These are phyloP conservation scores for Oriolus oriolus DNA, from an alignment of 2,113 vertebrate genomes.

Conservation along the genomic window DNA sequence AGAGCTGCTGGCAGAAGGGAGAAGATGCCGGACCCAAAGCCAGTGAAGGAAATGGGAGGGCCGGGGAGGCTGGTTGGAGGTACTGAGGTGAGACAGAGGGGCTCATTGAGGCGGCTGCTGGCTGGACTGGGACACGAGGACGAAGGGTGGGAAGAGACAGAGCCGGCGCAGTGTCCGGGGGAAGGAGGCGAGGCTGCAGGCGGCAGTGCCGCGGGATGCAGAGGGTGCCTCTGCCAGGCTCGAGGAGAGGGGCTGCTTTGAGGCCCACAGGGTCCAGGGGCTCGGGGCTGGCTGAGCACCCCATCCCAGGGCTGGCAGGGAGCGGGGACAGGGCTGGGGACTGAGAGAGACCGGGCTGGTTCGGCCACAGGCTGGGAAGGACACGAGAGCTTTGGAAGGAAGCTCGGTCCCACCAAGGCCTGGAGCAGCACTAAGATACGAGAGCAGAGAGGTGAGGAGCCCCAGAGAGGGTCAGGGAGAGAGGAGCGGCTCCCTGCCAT, in stretches of 20 bases:
- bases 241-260: not conserved
- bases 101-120: not conserved
- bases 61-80: not conserved
- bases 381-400: not conserved
- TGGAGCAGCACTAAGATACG: not conserved
- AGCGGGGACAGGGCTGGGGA: not conserved
- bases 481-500: not conserved
- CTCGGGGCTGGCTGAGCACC: not conserved
- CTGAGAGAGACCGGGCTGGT: no score
- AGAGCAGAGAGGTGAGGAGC: not conserved
- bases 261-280: not conserved
- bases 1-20: not conserved
- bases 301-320: not conserved
- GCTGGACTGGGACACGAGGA: not conserved
- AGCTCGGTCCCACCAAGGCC: not conserved
- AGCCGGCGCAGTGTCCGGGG: not conserved
- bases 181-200: not conserved
- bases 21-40: not conserved
- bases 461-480: no score
- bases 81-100: not conserved
- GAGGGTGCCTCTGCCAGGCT: not conserved
- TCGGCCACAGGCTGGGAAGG: not conserved
- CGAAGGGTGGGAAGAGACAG: not conserved
- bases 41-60: not conserved
- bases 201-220: rapidly evolving